These are phyloP conservation scores for Oreochromis spilurus DNA, from an alignment of 2,113 vertebrate species.

Conservation along the genomic window DNA sequence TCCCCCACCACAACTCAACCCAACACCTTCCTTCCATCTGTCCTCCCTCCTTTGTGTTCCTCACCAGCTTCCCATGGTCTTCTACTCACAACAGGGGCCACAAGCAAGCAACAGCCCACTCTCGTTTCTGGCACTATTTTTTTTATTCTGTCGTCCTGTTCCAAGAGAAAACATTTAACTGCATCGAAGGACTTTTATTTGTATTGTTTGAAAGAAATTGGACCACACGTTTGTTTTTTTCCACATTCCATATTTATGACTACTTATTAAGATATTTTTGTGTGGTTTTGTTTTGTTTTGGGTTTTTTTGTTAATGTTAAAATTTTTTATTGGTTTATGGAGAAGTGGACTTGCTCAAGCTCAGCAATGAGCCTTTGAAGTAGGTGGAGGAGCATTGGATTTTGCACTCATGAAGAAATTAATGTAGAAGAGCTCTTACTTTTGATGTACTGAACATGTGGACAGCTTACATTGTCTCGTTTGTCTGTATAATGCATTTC, in stretches of 20 bases:
- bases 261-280: conserved; percentile 70
- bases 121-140: conserved; percentile 62
- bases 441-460: conserved; percentile 85
- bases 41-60: conserved; percentile 81
- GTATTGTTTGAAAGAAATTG: conserved; percentile 79
- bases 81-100: conserved; percentile 83
- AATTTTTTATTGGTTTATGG: conserved; percentile 46
- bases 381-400: conserved; percentile 92
- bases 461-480: conserved; percentile 92
- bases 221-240: conserved; percentile 73
- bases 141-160: conserved; percentile 77
- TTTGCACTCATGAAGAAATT: conserved; percentile 96
- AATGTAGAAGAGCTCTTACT: conserved; percentile 87
- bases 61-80: conserved; percentile 86
- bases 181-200: conserved; percentile 93
- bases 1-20: neutral
- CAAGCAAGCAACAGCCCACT: conserved; percentile 76
- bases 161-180: conserved; percentile 37
- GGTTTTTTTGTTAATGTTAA: neutral
- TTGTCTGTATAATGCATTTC: conserved; percentile 89
- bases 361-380: conserved; percentile 79
- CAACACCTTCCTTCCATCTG: conserved; percentile 53
- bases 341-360: conserved; percentile 70
- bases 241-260: conserved; percentile 93
- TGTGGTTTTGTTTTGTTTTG: conserved; percentile 5